phyloP scores from a whole-genome alignment of 2,113 vertebrate genomes.

The Syrrhaptes paradoxus region DNA sequence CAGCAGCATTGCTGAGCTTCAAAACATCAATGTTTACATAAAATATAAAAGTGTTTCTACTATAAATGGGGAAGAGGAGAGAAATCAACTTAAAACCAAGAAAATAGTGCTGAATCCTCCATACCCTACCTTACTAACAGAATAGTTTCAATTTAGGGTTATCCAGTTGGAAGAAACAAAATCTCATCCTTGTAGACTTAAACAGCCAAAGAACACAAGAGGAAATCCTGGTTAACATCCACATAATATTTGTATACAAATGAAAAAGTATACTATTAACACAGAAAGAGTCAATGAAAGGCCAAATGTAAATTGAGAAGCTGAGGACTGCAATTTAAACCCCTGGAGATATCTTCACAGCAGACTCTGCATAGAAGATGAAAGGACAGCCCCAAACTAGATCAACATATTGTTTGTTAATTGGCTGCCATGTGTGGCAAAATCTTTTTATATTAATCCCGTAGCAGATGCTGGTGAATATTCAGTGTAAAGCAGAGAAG shows the following conservation, averaged over 20 bases:
- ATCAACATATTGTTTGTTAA: constrained; percentile 68
- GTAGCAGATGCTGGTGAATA: constrained; percentile 74
- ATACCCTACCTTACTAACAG: neutral
- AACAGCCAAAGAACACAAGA: neutral
- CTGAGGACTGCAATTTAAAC: constrained; percentile 3
- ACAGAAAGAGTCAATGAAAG: constrained; percentile 29
- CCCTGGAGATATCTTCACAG: constrained; percentile 21
- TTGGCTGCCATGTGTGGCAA: constrained; percentile 65
- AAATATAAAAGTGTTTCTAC: neutral
- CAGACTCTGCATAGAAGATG: constrained; percentile 36
- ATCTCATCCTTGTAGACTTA: neutral
- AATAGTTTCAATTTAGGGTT: neutral
- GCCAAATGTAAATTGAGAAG: constrained; percentile 43
- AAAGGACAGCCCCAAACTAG: constrained; percentile 29
- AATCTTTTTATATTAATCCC: constrained; percentile 64
- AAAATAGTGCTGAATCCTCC: neutral
- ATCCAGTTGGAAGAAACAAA: neutral
- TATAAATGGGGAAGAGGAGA: neutral
- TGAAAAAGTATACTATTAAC: constrained; percentile 11
- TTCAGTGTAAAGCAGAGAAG: constrained; percentile 63
- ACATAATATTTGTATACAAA: neutral
- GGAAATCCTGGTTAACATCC: neutral
- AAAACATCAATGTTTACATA: neutral
- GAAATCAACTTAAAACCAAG: neutral
- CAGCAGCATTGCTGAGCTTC: neutral